Evolutionary conservation across 2,113 vertebrate genomes (phyloP), one percentile per base, ranked within the genome.

Genomic region (Chunga burmeisteri): DNA sequence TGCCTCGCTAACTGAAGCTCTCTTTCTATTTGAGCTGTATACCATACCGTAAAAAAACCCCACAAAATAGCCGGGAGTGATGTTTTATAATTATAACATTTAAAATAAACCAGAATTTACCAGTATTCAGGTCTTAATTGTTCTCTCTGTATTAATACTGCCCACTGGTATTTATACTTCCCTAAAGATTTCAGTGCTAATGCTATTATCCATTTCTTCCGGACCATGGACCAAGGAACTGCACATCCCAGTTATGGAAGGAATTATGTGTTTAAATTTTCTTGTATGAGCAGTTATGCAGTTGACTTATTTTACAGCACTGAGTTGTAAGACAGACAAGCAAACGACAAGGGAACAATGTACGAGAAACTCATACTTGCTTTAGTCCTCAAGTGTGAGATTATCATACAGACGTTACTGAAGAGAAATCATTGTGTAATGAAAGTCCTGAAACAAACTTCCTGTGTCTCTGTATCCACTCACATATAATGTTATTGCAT

Each of bases 321-420:
- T 66, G 34, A 44, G 42, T 27, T 94, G 74, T 90, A 62, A 88
- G 75, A 92, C 56, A 90, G 92, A 86, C 67, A 81, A 94, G 67
- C 18, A 95, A 86, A 81, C 83, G 59, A 81, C 90, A 81, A 70
- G 77, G 36, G 88, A 85, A 52, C 88, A 82, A 88, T 90, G 75
- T 88, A 86, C 75, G 81, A 65, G 34, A 66, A 52, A 58, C 46
- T 86, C 42, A 7, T 25, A 20, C 14, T 52, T 6, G 0, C 44
- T 90, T 93, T 58, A 88, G 71, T 93, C 68, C 75, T 95, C 91
- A 86, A 88, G 86, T 0, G 3, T 74, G n/a, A 94, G 83, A 81
- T 81, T 86, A 62, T 87, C n/a, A 44, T 68, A 11, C 73, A 95
- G 90, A 62, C 38, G 5, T 44, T 85, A 63, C 44, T 71, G 81